Evolutionary conservation across 37 sponge, comb jelly and placozoan genomes (phyloP).

Genomic region (Eunapius fragilis): DNA sequence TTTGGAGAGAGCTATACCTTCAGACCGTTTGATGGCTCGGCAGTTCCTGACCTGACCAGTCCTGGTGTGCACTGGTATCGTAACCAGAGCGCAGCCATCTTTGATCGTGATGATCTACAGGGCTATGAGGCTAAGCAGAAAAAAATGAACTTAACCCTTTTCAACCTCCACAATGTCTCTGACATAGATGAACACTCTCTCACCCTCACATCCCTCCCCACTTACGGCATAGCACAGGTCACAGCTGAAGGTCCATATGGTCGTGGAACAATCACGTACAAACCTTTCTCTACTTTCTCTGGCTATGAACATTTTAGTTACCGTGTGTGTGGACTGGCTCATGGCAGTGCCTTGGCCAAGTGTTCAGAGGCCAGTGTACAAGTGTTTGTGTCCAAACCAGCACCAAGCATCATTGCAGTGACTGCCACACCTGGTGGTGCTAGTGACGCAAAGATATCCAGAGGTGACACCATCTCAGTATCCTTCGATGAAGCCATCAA

Average conservation of each 20-base stretch:
- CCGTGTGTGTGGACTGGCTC: slow-evolving; percentile 54
- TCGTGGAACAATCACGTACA: slow-evolving; percentile 41
- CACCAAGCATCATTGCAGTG: slow-evolving; percentile 67
- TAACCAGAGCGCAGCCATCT: slow-evolving; percentile 45
- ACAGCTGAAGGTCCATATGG: not conserved
- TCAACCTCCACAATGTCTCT: slow-evolving; percentile 29
- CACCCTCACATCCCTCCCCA: slow-evolving; percentile 8
- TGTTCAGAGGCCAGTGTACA: slow-evolving; percentile 68
- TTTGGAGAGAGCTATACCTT: no score
- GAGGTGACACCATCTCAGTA: slow-evolving; percentile 60
- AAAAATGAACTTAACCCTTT: slow-evolving; percentile 57
- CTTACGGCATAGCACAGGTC: slow-evolving; percentile 25
- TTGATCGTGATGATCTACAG: slow-evolving; percentile 82
- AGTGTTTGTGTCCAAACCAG: slow-evolving; percentile 57
- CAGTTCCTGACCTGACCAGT: no score
- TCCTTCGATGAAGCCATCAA: slow-evolving; percentile 75
- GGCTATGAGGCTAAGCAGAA: not conserved
- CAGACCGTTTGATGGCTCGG: no score
- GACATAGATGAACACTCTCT: slow-evolving; percentile 73
- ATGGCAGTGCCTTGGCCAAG: not conserved
- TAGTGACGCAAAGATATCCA: slow-evolving; percentile 70
- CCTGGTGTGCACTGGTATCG: slow-evolving; percentile 44
- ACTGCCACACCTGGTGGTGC: slow-evolving; percentile 23
- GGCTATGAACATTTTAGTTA: slow-evolving; percentile 79
- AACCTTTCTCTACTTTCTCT: slow-evolving; percentile 47